phyloP scores from a whole-genome alignment of 2,113 vertebrate genomes.

The Phoenicopterus ruber region DNA sequence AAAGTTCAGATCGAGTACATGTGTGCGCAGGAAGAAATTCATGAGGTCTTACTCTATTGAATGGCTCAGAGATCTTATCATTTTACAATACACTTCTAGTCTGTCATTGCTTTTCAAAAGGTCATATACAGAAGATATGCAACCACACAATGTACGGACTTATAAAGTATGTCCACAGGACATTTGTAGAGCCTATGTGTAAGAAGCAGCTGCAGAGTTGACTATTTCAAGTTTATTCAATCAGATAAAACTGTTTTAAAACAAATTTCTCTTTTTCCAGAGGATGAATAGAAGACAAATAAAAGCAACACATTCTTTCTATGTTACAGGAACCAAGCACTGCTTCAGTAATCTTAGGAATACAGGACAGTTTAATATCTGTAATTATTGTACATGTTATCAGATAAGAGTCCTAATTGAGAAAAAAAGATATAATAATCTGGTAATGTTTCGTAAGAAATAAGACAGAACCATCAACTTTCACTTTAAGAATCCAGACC shows the following conservation, averaged over 20 bases:
- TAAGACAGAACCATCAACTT: neutral
- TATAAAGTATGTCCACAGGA: neutral
- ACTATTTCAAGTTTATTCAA: neutral
- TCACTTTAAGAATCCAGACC: neutral
- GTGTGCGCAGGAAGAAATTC: neutral
- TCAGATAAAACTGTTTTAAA: neutral
- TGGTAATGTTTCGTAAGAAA: neutral
- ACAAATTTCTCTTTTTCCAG: neutral
- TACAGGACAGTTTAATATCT: neutral
- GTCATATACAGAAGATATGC: neutral
- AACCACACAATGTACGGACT: neutral
- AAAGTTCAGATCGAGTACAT: neutral
- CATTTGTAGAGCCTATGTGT: neutral
- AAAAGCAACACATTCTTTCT: neutral
- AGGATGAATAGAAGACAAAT: neutral
- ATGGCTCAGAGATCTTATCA: neutral
- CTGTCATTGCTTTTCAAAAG: neutral
- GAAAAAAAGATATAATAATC: neutral
- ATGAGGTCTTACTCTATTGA: neutral
- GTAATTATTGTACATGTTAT: neutral
- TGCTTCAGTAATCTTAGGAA: neutral
- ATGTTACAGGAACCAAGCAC: neutral
- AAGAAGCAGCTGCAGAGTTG: neutral
- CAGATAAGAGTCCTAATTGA: neutral
- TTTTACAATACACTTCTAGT: neutral